These are phyloP conservation scores for Minunthozetes semirufus DNA, from an alignment of 2,888 invertebrate species.

Conservation along the genomic window DNA sequence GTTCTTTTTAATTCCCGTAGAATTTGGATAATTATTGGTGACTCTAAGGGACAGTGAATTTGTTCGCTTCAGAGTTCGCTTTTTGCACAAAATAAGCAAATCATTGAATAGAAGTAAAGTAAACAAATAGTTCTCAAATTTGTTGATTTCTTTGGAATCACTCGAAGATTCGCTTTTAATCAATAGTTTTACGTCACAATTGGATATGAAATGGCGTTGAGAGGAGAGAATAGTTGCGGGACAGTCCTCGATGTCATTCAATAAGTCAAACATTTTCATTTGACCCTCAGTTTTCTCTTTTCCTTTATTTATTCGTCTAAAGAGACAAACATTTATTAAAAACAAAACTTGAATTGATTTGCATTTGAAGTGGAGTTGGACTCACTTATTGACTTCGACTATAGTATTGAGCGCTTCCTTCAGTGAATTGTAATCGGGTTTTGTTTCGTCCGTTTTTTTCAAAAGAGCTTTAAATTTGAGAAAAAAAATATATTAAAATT, in stretches of 20 bases:
- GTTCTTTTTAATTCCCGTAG: constrained; percentile 24
- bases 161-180: not conserved
- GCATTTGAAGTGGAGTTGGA: not conserved
- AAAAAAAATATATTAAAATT: constrained; percentile 34
- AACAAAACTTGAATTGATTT: not conserved
- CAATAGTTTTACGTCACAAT: constrained; percentile 35
- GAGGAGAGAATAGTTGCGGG: constrained; percentile 66
- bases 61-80: constrained; percentile 34
- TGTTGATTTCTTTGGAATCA: not conserved
- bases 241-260: constrained; percentile 96
- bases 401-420: constrained; percentile 78
- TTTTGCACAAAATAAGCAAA: constrained; percentile 48
- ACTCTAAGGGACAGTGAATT: constrained; percentile 19
- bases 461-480: constrained; percentile 64
- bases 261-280: constrained; percentile 91
- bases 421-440: constrained; percentile 76
- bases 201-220: constrained; percentile 36
- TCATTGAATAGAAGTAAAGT: constrained; percentile 90
- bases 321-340: constrained; percentile 19
- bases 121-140: constrained; percentile 48
- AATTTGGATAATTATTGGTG: not conserved
- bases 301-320: constrained; percentile 80
- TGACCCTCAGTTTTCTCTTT: constrained; percentile 93
- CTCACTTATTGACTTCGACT: constrained; percentile 64
- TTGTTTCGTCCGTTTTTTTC: constrained; percentile 79